Conservation (phyloP, 2,113 vertebrate species). For the Tenebrosternarchus preto region DNA sequence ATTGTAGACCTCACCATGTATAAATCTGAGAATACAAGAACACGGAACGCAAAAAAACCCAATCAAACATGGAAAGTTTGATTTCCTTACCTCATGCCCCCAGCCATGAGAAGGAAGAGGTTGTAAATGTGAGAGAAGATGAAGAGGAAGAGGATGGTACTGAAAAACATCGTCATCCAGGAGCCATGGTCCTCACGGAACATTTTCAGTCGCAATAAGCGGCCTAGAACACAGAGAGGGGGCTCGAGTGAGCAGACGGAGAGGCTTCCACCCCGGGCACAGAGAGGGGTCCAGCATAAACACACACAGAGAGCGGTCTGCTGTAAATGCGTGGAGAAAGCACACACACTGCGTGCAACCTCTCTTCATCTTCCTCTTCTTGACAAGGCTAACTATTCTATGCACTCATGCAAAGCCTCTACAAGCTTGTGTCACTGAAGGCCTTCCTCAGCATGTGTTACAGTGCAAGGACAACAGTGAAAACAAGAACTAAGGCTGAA, state of each 20-base stretch:
- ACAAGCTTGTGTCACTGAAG: background rate
- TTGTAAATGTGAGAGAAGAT: conserved; percentile 99
- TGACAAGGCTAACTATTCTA: background rate
- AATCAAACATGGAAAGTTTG: conserved; percentile 14
- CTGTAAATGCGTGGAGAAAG: no score
- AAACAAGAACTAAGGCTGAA: background rate
- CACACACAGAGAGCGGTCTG: no score
- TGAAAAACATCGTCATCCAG: conserved; percentile 99
- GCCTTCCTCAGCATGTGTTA: background rate
- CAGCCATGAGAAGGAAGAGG: conserved; percentile 88
- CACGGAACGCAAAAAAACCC: conserved; percentile 42
- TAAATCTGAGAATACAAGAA: conserved; percentile 11
- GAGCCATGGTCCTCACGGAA: conserved; percentile 97
- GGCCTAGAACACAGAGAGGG: conserved; percentile 78
- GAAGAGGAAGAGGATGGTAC: conserved; percentile 95
- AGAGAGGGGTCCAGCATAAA: no score
- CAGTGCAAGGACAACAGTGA: background rate
- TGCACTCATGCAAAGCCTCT: background rate
- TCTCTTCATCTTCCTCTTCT: background rate
- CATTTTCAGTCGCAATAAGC: conserved; percentile 94
- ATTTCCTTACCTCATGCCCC: conserved; percentile 87
- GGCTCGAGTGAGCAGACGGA: background rate
- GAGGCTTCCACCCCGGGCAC: no score
- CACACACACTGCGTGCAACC: background rate
- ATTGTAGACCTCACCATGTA: background rate